These are phyloP conservation scores for Malurus splendens DNA, from an alignment of 2,797 vertebrate species.

Conservation along the genomic window DNA sequence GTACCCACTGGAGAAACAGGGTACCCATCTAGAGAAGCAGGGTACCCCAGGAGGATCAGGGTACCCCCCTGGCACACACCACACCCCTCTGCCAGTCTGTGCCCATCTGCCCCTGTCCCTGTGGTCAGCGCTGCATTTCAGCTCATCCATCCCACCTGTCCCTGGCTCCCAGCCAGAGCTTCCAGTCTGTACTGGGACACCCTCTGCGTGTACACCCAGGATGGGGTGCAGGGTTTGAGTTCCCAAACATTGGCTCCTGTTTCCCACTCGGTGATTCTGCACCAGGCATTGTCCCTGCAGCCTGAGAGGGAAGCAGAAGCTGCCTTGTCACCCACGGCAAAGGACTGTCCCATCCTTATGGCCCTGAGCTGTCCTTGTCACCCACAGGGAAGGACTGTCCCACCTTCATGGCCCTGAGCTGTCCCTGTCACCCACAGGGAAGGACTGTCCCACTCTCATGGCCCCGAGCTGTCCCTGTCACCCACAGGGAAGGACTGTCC, in stretches of 20 bases:
- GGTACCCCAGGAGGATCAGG: background rate
- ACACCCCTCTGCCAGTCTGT: rapidly evolving
- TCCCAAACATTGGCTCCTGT: background rate
- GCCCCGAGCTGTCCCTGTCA: background rate
- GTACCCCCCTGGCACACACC: background rate
- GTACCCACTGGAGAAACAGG: background rate
- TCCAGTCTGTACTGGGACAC: background rate
- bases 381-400: background rate
- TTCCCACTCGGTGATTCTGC: background rate
- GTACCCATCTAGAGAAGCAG: background rate
- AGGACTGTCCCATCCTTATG: background rate
- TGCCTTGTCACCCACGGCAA: background rate
- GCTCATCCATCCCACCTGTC: background rate
- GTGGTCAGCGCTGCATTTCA: background rate
- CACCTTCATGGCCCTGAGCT: background rate
- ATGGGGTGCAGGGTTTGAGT: background rate
- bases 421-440: no score
- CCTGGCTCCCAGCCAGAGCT: background rate
- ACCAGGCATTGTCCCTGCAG: background rate
- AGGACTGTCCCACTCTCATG: no score
- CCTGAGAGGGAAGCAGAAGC: background rate
- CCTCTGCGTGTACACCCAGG: background rate
- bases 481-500: background rate
- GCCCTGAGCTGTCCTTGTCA: background rate
- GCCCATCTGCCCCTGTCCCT: background rate